Evolutionary conservation across 2,113 vertebrate species (phyloP).

Genomic region (Clarias macrocephalus): DNA sequence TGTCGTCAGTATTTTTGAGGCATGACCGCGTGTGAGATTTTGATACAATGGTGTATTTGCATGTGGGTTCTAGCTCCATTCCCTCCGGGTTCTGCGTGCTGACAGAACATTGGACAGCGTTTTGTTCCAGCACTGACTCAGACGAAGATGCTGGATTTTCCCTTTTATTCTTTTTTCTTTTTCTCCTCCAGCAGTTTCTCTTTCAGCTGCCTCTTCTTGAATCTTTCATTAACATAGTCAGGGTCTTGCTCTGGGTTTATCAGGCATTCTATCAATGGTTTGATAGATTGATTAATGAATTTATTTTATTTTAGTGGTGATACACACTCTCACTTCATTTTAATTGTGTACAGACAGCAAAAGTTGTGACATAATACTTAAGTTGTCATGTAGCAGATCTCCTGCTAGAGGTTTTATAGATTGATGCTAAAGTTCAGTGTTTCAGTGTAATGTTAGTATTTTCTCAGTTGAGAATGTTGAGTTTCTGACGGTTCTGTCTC

Average conservation of each 20-base stretch:
- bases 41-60: slow-evolving; percentile 63
- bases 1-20: slow-evolving; percentile 47
- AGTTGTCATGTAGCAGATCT: background rate
- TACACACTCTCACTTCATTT: background rate
- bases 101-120: slow-evolving; percentile 73
- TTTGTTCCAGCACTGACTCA: slow-evolving; percentile 74
- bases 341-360: background rate
- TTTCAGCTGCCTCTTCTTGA: background rate
- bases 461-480: background rate
- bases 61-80: slow-evolving; percentile 58
- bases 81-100: slow-evolving; percentile 68
- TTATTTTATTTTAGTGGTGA: background rate
- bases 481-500: background rate
- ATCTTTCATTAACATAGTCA: background rate
- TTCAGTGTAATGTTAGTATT: background rate
- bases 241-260: background rate
- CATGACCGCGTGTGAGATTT: slow-evolving; percentile 56
- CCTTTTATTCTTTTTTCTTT: slow-evolving; percentile 37
- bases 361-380: background rate
- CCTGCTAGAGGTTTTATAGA: background rate
- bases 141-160: slow-evolving; percentile 66
- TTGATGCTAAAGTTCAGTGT: background rate
- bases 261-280: background rate
- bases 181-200: slow-evolving; percentile 19
- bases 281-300: background rate